These are phyloP conservation scores for Rhadinocentrus ornatus DNA, from an alignment of 2,797 vertebrate species.

Conservation along the genomic window DNA sequence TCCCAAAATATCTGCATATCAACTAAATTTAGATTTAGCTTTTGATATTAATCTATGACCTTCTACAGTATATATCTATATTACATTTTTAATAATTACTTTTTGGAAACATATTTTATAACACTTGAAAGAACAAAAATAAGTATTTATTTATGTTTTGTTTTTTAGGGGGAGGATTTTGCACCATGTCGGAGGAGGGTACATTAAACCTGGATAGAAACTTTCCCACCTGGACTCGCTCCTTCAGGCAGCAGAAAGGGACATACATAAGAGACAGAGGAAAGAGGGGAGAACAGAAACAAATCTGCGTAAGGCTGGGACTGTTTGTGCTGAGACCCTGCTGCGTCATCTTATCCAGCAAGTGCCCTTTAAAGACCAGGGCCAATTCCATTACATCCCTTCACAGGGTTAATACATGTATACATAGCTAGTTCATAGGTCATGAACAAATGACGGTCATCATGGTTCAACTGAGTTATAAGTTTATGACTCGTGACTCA, in stretches of 20 bases:
- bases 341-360: constrained; percentile 44
- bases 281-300: constrained; percentile 1
- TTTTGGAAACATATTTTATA: not conserved
- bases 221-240: constrained; percentile 78
- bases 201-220: constrained; percentile 9
- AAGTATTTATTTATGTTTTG: not conserved
- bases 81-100: not conserved
- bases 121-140: not conserved
- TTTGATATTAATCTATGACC: not conserved
- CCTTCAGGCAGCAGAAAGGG: constrained; percentile 67
- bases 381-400: constrained; percentile 64
- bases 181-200: not conserved
- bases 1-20: not conserved
- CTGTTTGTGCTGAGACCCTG: constrained; percentile 36
- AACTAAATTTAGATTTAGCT: too few species aligned
- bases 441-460: constrained; percentile 25
- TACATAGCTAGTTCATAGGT: constrained; percentile 2
- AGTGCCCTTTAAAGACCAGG: constrained; percentile 57
- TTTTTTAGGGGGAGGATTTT: not conserved
- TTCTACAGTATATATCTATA: not conserved
- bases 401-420: constrained; percentile 26
- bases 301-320: constrained; percentile 20
- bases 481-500: constrained; percentile 27
- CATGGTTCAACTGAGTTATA: constrained; percentile 9
- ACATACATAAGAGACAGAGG: constrained; percentile 6